Conservation (phyloP, 1,140 invertebrate genomes). For the Drosophila prosaltans region DNA sequence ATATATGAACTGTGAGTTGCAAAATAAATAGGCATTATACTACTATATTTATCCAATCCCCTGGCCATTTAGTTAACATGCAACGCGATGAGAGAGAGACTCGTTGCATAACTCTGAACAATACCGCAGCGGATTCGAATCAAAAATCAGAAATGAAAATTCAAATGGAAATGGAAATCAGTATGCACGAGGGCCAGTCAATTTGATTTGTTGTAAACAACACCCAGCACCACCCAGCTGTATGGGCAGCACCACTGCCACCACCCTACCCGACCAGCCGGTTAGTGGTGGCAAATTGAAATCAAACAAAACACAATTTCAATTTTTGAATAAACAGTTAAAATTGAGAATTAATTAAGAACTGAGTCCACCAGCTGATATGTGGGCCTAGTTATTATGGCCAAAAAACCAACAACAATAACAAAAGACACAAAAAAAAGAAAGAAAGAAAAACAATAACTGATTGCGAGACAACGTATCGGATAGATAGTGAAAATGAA, state of each 20-base stretch:
- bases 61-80: constrained; percentile 18
- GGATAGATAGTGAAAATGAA: constrained; percentile 70
- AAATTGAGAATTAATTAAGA: constrained; percentile 78
- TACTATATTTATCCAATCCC: not conserved
- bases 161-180: constrained; percentile 49
- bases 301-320: constrained; percentile 32
- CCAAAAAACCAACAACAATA: constrained; percentile 1
- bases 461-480: constrained; percentile 69
- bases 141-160: constrained; percentile 9
- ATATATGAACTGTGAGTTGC: not conserved
- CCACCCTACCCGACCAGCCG: not conserved
- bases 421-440: not conserved
- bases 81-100: constrained; percentile 5
- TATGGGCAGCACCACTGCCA: not conserved
- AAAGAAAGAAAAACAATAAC: constrained; percentile 15
- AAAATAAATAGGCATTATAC: not conserved
- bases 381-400: constrained; percentile 1
- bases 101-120: constrained; percentile 58
- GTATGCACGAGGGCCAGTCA: constrained; percentile 59
- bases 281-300: not conserved
- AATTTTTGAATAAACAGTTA: constrained; percentile 74
- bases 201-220: constrained; percentile 69
- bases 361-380: constrained; percentile 14
- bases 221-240: constrained; percentile 22
- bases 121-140: constrained; percentile 1